Evolutionary conservation across 2,888 invertebrate genomes (phyloP), one percentile per base, ranked within the genome.

Genomic region (Zaprionus lineosus): DNA sequence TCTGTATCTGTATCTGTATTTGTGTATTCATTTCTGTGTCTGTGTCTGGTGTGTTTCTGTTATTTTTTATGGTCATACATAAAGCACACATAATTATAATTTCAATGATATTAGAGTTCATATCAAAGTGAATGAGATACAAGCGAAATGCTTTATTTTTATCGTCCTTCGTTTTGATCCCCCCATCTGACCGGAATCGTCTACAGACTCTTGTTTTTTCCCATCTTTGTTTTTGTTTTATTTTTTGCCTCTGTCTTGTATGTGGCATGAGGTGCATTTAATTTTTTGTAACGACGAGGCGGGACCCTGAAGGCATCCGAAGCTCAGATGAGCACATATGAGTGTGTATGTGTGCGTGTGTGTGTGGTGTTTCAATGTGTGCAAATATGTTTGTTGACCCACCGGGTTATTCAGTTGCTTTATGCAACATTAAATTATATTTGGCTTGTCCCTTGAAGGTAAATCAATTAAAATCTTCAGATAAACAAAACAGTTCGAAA

Each of bases 71-170:
- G 70, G 64, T 28, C 57, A 52, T 59, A 51, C 62, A 74, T 81
- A 66, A 83, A 83, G 57, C 78, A 68, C 82, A 79, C 79, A 77
- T 84, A 82, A 79, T 79, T 84, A 84, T 77, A 84, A 79, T 84
- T 84, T 79, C 78, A 79, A 82, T 79, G 82, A 65, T 72, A 82
- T 84, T 79, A 64, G 64, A 83, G 73, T 72, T 76, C 59, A 79
- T 79, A 69, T 83, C 83, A 79, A 79, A 78, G 65, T 57, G 79
- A 64, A 75, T 83, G 72, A 82, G 78, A 74, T 62, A 74, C 75
- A 65, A 58, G 58, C 55, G 37, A 70, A 63, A 56, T 67, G 51
- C 16, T 64, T 57, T 60, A 50, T 53, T 44, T 37, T 61, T 65
- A 50, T 69, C 57, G 59, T 55, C 64, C 37, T 77, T 63, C 59